These are phyloP conservation scores for Lontra canadensis DNA, from an alignment of 2,113 vertebrate species.

Conservation along the genomic window DNA sequence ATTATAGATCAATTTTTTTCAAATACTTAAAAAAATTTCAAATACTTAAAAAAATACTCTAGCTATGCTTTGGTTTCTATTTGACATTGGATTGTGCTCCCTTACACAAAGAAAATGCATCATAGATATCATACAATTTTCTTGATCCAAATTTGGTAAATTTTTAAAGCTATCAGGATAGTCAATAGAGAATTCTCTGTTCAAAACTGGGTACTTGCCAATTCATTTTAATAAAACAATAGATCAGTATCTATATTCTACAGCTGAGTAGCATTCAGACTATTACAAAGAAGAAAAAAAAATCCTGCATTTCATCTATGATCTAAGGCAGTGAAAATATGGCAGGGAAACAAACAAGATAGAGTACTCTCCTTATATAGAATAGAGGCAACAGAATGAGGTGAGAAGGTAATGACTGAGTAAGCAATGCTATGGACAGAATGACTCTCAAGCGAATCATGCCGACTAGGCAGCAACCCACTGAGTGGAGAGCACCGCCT, in stretches of 20 bases:
- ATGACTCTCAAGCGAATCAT: constrained; percentile 15
- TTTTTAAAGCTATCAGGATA: neutral
- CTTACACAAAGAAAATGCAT: neutral
- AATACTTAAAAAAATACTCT: neutral
- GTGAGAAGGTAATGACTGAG: neutral
- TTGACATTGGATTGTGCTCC: neutral
- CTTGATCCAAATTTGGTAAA: neutral
- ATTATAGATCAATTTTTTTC: neutral
- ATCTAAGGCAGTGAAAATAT: constrained; percentile 46
- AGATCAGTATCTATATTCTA: neutral
- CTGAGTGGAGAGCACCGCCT: neutral
- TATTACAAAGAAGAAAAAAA: neutral
- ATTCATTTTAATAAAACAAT: neutral
- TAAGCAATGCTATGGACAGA: neutral
- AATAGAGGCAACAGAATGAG: constrained; percentile 30
- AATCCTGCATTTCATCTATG: neutral
- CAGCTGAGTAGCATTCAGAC: neutral
- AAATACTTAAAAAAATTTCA: neutral
- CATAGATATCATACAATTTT: neutral
- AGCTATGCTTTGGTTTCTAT: neutral
- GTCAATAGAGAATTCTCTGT: neutral
- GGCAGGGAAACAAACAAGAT: neutral
- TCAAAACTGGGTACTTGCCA: neutral
- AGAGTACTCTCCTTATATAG: constrained; percentile 37
- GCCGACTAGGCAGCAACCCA: neutral